Conservation (phyloP, 2,888 invertebrate species). For the Sisyra terminalis region DNA sequence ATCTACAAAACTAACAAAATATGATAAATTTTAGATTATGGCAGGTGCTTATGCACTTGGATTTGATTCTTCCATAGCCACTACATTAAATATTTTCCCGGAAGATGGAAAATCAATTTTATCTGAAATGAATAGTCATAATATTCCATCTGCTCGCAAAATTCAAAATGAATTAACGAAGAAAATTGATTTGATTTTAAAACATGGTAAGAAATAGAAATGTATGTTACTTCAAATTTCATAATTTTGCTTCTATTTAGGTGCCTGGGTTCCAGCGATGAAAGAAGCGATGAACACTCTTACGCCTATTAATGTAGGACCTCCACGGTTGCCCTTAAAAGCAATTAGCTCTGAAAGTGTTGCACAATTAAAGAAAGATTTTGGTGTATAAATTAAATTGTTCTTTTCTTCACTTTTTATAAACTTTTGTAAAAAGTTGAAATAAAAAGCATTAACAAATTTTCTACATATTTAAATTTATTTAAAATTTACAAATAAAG, state of each 20-base stretch:
- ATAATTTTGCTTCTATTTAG: conserved; percentile 24
- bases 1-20: neutral
- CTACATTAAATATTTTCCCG: conserved; percentile 50
- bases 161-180: conserved; percentile 31
- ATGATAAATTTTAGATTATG: conserved; percentile 34
- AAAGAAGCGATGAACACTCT: conserved; percentile 47
- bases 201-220: conserved; percentile 25
- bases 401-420: too few relatives aligned
- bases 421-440: too few relatives aligned
- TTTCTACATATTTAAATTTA: too few relatives aligned
- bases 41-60: conserved; percentile 49
- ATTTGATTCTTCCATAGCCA: conserved; percentile 55
- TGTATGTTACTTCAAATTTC: conserved; percentile 9
- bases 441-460: too few relatives aligned
- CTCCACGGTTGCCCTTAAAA: conserved; percentile 38
- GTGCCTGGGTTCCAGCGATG: conserved; percentile 51
- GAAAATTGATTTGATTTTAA: conserved; percentile 21
- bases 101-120: conserved; percentile 37
- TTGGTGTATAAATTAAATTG: neutral
- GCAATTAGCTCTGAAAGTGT: conserved; percentile 23
- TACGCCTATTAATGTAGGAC: conserved; percentile 43
- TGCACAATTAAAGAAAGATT: conserved; percentile 5
- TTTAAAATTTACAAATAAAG: too few relatives aligned
- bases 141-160: conserved; percentile 28
- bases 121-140: conserved; percentile 30